Base-by-base conservation (phyloP, 2,888 invertebrate genomes). In the Sinodicranocentrus sp. region DNA sequence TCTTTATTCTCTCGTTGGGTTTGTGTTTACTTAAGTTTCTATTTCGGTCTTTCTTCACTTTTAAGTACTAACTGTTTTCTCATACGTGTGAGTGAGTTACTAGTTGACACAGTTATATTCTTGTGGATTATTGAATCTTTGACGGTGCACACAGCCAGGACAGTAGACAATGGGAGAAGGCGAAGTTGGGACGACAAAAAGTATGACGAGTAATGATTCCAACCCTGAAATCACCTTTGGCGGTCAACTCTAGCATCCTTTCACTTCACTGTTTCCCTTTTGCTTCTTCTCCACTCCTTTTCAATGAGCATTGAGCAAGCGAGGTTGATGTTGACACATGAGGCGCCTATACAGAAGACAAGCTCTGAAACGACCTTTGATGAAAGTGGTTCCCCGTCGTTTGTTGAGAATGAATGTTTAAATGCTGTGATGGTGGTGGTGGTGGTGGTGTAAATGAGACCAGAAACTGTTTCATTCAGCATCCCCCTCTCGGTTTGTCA, bases 111-210 rank as follows among this genome's bases (percentile, higher is more conserved):
- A 23, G 10, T 63, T 63, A n/a, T 33, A 10, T 48, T 48, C 44
- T 67, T 43, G 43, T 26, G 44, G 43, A 67, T 52, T 72, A 21
- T 23, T 61, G 44, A 28, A 78, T 57, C 59, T 48, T 63, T 63
- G 79, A 79, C 79, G 52, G 3, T 73, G 48, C n/a, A 54, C 28
- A 77, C 77, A 71, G 72, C 77, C 83, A 65, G 83, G 83, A 76
- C 83, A 83, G 83, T 83, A 83, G 70, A 71, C 54, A 52, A 63
- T 39, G 39, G 39, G 63, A 33, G 65, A 2, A 65, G 65, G 1
- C 13, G 43, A 25, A 65, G 39, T 10, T 43, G 65, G 43, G 43
- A 33, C 43, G 25, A 21, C 21, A 57, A 26, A 8, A 61, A 26
- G 25, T n/a, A 15, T 52, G 52, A 52, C 19, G 52, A 17, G 52